A percentile compares a stretch with the other conserved stretches of the same genome.
Conservation (phyloP, 1,140 invertebrate species). For the Dendrolimus punctatus region DNA sequence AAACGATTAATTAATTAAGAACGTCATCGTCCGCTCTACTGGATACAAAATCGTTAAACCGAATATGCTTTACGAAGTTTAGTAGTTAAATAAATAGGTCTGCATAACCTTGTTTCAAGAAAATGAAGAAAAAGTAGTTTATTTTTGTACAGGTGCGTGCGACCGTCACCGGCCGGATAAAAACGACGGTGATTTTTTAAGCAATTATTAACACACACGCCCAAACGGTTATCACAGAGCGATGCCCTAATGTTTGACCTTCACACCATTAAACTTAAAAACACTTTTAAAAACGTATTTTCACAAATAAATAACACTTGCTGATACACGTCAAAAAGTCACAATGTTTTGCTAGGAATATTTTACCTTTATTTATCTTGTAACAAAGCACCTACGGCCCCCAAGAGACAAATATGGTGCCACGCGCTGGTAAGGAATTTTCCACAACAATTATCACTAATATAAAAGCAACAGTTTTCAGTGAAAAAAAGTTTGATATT, state of each 20-base stretch:
- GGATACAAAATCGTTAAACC: too few relatives aligned
- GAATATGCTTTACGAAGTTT: too few relatives aligned
- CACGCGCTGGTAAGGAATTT: conserved; percentile 56
- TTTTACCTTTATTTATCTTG: conserved; percentile 71
- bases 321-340: conserved; percentile 63
- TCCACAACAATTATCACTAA: conserved; percentile 41
- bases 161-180: conserved; percentile 35
- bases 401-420: conserved; percentile 61
- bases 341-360: conserved; percentile 63
- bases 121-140: conserved; percentile 1
- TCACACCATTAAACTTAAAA: conserved; percentile 32
- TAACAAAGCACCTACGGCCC: conserved; percentile 66
- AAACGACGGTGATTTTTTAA: conserved; percentile 32
- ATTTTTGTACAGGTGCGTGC: conserved; percentile 30
- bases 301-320: conserved; percentile 68
- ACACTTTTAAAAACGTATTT: conserved; percentile 34
- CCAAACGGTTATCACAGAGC: conserved; percentile 29
- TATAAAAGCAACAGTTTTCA: conserved; percentile 51
- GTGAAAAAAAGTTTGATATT: conserved; percentile 68
- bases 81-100: too few relatives aligned
- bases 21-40: too few relatives aligned
- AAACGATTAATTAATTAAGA: too few relatives aligned
- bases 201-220: conserved; percentile 62
- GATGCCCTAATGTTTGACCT: conserved; percentile 48
- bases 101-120: too few relatives aligned